Evolutionary conservation across 2,113 vertebrate genomes (phyloP).

Genomic region (Pandion haliaetus): DNA sequence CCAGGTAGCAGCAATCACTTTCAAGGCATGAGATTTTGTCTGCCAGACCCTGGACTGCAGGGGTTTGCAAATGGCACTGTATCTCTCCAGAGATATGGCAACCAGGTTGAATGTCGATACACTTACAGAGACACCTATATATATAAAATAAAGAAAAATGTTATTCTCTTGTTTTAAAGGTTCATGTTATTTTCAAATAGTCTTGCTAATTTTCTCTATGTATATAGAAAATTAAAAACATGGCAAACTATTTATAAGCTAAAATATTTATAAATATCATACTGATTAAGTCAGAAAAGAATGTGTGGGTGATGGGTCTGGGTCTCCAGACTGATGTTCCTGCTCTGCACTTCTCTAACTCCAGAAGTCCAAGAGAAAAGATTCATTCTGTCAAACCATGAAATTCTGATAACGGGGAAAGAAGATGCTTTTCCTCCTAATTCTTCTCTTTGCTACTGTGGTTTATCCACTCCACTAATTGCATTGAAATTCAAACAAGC

Average conservation of each 20-base stretch:
- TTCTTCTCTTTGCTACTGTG: not conserved
- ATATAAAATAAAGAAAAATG: not conserved
- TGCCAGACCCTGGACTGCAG: slow-evolving; percentile 93
- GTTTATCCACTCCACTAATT: not conserved
- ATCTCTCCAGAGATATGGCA: slow-evolving; percentile 95
- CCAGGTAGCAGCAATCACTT: slow-evolving; percentile 94
- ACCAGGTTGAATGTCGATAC: slow-evolving; percentile 97
- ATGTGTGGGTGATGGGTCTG: too few species aligned
- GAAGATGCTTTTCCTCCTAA: not conserved
- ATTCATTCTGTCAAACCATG: not conserved
- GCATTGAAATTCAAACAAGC: not conserved
- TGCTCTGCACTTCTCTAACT: not conserved
- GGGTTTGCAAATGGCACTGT: slow-evolving; percentile 96
- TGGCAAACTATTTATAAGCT: not conserved
- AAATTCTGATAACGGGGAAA: not conserved
- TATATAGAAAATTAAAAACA: not conserved
- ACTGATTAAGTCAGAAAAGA: not conserved
- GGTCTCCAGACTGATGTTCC: not conserved
- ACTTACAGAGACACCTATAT: slow-evolving; percentile 89
- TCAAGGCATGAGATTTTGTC: slow-evolving; percentile 93
- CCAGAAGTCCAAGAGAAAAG: not conserved
- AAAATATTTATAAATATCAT: not conserved
- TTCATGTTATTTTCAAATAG: not conserved
- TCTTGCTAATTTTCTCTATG: not conserved
- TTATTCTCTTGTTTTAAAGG: not conserved